Percentiles rank a stretch among this genome's conserved stretches.
These are phyloP conservation scores for Drosophila kohkoa DNA, from an alignment of 1,140 invertebrate genomes.

Conservation along the genomic window DNA sequence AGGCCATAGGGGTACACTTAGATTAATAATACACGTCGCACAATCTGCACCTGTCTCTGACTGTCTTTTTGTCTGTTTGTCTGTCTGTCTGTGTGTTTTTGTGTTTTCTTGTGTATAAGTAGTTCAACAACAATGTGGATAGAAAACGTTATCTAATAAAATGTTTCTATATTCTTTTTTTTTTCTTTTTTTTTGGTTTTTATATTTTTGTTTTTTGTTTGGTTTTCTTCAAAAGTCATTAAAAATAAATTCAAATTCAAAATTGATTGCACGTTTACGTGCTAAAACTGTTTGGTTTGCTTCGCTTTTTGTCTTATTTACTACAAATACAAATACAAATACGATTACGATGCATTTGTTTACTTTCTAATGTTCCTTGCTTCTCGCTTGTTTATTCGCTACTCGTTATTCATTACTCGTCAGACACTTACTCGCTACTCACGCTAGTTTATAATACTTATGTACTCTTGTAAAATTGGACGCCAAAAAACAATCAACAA, in stretches of 20 bases:
- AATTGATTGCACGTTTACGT: conserved; percentile 41
- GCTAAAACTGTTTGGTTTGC: conserved; percentile 52
- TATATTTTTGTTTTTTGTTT: conserved; percentile 11
- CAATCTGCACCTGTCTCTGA: conserved; percentile 27
- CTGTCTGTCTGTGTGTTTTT: neutral
- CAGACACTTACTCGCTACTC: conserved; percentile 7
- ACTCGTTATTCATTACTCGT: conserved; percentile 33
- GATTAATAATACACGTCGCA: conserved; percentile 59
- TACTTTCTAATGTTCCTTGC: conserved; percentile 16
- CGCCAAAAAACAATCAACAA: conserved; percentile 77
- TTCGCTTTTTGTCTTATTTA: conserved; percentile 48
- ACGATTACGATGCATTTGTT: conserved; percentile 54
- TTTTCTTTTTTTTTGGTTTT: conserved; percentile 14
- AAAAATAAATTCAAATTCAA: conserved; percentile 81
- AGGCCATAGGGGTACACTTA: conserved; percentile 79
- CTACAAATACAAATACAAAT: conserved; percentile 77
- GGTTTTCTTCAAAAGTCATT: conserved; percentile 66
- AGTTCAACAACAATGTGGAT: conserved; percentile 71
- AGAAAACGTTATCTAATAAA: conserved; percentile 75
- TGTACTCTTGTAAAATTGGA: conserved; percentile 76
- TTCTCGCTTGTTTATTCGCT: conserved; percentile 25
- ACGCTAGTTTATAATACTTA: conserved; percentile 52
- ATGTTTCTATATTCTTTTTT: conserved; percentile 37
- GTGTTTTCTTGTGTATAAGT: conserved; percentile 42
- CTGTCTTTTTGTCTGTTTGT: conserved; percentile 8